Evolutionary conservation across 2,113 vertebrate genomes (phyloP), one percentile per base, ranked within the genome.

Genomic region (Gobius niger): DNA sequence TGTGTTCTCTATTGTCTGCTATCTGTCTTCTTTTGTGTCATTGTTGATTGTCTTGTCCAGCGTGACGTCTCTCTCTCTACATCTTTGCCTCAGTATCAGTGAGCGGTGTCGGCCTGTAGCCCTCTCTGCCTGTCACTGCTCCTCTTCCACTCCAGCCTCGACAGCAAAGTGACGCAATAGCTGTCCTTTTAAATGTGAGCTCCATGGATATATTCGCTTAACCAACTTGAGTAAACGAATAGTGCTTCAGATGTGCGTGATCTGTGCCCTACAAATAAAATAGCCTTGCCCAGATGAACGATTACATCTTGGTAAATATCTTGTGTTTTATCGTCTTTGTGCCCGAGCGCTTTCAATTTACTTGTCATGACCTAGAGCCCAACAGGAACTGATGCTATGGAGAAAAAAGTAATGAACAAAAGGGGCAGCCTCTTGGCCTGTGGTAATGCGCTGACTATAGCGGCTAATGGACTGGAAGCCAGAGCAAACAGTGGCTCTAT

Each of bases 81-180:
- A 16, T 34, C 44, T 75, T 70, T 65, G 71, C 82, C 46, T 64
- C 52, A 7, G 47, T n/a, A 40, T 9, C 57, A 70, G 67, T 62
- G 76, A 63, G 44, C 53, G 75, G 85, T 90, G 83, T 84, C 85
- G 74, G 77, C 46, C 80, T 66, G 83, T 86, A 77, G 72, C 73
- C 42, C 77, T 19, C 78, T 47, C 81, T 34, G 76, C 72, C 69
- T 77, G 67, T 76, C 73, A 78, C 81, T 11, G 63, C n/a, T 15
- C 19, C 1, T 65, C 14, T 44, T 57, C 69, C 66, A 59, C 52
- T 60, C 65, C 68, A 67, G 46, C 15, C 41, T 51, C 63, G 64
- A 57, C 14, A 63, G 40, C 47, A 19, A 63, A 11, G 9, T n/a
- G 52, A 60, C 57, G 13, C 42, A 60, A 60, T 40, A 42, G 15